Base-by-base conservation (phyloP, 2,888 invertebrate species). In the Acrobasis repandana region DNA sequence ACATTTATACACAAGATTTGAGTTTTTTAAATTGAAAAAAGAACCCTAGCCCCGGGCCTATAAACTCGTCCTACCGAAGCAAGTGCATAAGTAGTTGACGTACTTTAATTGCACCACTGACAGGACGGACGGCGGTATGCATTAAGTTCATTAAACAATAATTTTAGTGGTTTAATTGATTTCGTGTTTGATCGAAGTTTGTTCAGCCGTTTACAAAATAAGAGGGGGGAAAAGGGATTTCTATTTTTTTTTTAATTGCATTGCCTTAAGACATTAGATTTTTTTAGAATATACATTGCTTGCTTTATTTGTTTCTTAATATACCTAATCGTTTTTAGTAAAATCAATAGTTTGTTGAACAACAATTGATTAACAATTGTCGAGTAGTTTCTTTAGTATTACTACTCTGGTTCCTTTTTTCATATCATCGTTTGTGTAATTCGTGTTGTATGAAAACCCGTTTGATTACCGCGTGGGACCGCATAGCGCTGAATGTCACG, bases 401-500 rank as follows among this genome's bases (percentile, higher is more conserved):
- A n/a, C n/a, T n/a, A n/a, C n/a, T n/a, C n/a, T 60, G 9, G 18
- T 15, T 49, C 38, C 56, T 14, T 64, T 36, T 58, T 11, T 61
- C 58, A 58, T 63, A 49, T 33, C 49, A 33, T 57, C n/a, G 43
- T 11, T 2, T 10, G 43, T 57, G 50, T 59, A 15, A 8, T 16
- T 2, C n/a, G 43, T 57, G 50, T 59, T 18, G 9, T 16, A 14
- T 48, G 61, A 62, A 58, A 49, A 58, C 62, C 56, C 56, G 58
- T 61, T 49, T n/a, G 58, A 62, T 58, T 38, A 38, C 16, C 47
- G 54, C 56, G 56, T 63, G 52, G 48, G 61, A 47, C 58, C 20
- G 20, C 58, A 49, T 58, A 51, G 20, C 36, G 33, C 36, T 63
- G 59, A 68, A 67, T 68, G 68, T 67, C 68, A 68, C 62, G 68